Evolutionary conservation across 2,888 invertebrate species (phyloP).

Genomic region (Drosophila testacea): DNA sequence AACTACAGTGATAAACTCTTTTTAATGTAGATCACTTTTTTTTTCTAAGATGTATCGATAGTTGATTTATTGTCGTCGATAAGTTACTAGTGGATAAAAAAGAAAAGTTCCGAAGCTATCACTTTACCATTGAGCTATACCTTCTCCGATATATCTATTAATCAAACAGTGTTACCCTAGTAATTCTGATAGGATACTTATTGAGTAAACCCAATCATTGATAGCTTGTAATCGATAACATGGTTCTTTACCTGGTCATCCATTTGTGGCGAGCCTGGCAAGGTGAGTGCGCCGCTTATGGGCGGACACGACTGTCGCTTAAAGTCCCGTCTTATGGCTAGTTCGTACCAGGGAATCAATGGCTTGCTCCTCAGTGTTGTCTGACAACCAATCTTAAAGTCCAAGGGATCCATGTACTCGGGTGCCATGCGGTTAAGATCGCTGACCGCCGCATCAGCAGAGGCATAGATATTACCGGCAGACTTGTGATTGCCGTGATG

Average conservation of each 20-base stretch:
- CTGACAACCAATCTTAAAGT: conserved; percentile 89
- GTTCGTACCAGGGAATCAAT: conserved; percentile 94
- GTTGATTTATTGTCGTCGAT: too few relatives aligned
- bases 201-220: not conserved
- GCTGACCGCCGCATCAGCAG: conserved; percentile 78
- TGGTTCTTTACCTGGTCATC: conserved; percentile 78
- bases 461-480: conserved; percentile 82
- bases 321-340: conserved; percentile 90
- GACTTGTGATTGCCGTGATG: conserved; percentile 76
- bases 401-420: conserved; percentile 86
- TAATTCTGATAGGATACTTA: too few relatives aligned
- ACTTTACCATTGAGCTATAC: too few relatives aligned
- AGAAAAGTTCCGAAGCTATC: too few relatives aligned
- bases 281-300: conserved; percentile 83
- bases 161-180: too few relatives aligned
- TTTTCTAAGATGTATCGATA: too few relatives aligned
- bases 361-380: conserved; percentile 89
- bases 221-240: conserved; percentile 3
- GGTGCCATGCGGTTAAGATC: conserved; percentile 81
- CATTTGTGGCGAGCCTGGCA: conserved; percentile 59
- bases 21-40: too few relatives aligned
- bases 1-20: too few relatives aligned
- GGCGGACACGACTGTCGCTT: conserved; percentile 94
- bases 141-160: too few relatives aligned
- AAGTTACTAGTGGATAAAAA: too few relatives aligned